These are phyloP conservation scores for Cyclophora albipunctata DNA, from an alignment of 2,888 invertebrate species.

Conservation along the genomic window DNA sequence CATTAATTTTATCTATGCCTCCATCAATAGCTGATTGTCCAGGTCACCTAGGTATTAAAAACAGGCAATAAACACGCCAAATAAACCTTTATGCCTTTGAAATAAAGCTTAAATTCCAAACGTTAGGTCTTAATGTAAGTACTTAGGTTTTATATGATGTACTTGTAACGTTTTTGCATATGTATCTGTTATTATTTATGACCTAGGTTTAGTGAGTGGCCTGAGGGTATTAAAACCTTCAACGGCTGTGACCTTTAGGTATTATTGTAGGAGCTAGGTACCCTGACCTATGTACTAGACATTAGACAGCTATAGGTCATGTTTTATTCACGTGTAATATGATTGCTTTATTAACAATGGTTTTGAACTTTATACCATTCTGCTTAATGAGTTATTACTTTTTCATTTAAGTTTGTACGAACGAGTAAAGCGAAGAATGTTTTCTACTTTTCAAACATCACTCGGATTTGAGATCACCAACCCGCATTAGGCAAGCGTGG, in stretches of 20 bases:
- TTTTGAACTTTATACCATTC: too few relatives aligned
- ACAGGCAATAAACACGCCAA: conserved; percentile 8
- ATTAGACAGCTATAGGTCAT: not conserved
- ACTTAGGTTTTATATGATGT: not conserved
- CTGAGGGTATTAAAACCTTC: conserved; percentile 3
- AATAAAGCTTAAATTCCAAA: not conserved
- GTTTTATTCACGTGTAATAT: too few relatives aligned
- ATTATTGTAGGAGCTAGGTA: not conserved
- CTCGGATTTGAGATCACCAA: too few relatives aligned
- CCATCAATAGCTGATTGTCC: conserved; percentile 15
- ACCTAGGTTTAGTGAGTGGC: conserved; percentile 5
- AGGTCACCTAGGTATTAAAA: conserved; percentile 20
- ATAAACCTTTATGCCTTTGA: not conserved
- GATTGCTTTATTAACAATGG: too few relatives aligned
- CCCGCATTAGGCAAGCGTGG: too few relatives aligned
- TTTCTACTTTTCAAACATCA: too few relatives aligned
- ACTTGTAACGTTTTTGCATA: conserved; percentile 11
- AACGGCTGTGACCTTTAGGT: conserved; percentile 11
- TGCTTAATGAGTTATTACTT: too few relatives aligned
- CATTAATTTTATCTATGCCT: conserved; percentile 8
- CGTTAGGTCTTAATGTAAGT: not conserved
- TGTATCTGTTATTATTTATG: conserved; percentile 3
- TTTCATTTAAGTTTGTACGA: too few relatives aligned
- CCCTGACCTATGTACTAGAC: conserved; percentile 1
- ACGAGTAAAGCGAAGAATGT: too few relatives aligned